phyloP scores from a whole-genome alignment of 1,140 invertebrate genomes.

The Battus philenor region DNA sequence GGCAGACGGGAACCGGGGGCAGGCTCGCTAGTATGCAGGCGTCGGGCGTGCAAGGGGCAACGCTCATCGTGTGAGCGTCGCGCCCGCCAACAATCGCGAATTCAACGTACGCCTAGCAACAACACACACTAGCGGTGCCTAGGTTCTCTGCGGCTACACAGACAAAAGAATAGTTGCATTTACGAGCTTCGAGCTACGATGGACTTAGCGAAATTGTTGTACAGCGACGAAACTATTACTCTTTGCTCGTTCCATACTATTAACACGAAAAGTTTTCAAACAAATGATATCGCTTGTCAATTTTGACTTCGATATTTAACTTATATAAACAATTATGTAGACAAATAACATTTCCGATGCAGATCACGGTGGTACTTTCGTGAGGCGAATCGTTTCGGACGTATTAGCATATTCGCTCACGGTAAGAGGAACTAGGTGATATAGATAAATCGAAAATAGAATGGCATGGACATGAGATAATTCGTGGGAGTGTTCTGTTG shows the following conservation, averaged over 20 bases:
- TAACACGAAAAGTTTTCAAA: constrained; percentile 2
- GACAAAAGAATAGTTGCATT: constrained; percentile 40
- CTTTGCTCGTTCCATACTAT: too few relatives aligned
- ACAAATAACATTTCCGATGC: constrained; percentile 10
- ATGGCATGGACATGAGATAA: constrained; percentile 60
- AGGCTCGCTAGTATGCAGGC: constrained; percentile 21
- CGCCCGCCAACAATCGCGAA: constrained; percentile 64
- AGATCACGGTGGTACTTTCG: constrained; percentile 10
- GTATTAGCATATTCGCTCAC: constrained; percentile 4
- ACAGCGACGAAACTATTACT: constrained; percentile 10
- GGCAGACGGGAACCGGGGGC: constrained; percentile 23
- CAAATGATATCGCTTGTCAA: too few relatives aligned
- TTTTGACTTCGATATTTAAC: constrained; percentile 5
- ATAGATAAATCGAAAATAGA: constrained; percentile 48
- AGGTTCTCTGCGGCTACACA: constrained; percentile 43
- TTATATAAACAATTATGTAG: constrained; percentile 2
- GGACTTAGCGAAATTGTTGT: constrained; percentile 26
- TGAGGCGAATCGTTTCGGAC: constrained; percentile 3
- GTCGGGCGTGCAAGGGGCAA: constrained; percentile 39
- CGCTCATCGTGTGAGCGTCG: constrained; percentile 59
- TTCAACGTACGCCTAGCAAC: constrained; percentile 64
- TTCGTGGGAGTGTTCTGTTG: constrained; percentile 35
- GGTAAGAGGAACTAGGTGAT: constrained; percentile 21
- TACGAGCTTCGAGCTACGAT: constrained; percentile 13
- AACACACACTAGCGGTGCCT: constrained; percentile 46